Conservation (phyloP, 2,888 invertebrate genomes). For the Acleris literana region DNA sequence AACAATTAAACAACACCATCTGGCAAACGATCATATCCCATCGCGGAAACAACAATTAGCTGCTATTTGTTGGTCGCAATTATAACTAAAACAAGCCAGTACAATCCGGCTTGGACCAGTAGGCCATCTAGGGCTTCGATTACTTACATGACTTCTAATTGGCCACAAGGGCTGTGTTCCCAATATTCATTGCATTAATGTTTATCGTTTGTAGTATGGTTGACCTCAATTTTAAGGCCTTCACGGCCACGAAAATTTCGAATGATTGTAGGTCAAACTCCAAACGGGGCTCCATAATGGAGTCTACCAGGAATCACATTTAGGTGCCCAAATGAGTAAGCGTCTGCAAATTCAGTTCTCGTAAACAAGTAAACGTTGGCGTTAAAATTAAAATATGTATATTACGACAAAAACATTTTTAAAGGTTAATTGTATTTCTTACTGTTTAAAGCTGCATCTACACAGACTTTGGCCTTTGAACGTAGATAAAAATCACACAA, state of each 20-base stretch:
- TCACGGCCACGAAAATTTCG: not conserved
- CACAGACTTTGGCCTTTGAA: not conserved
- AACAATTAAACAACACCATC: slow-evolving; percentile 33
- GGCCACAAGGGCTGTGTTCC: slow-evolving; percentile 32
- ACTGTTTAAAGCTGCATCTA: too few species aligned
- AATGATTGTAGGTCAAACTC: slow-evolving; percentile 1
- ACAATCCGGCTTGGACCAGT: slow-evolving; percentile 40
- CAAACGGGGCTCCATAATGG: not conserved
- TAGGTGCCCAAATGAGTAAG: too few species aligned
- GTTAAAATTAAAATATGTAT: too few species aligned
- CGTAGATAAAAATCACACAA: not conserved
- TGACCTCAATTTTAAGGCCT: slow-evolving; percentile 17
- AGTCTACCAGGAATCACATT: too few species aligned
- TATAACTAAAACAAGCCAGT: slow-evolving; percentile 49
- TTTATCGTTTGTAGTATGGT: slow-evolving; percentile 10
- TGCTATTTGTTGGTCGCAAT: slow-evolving; percentile 44
- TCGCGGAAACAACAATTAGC: slow-evolving; percentile 62
- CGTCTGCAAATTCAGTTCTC: too few species aligned
- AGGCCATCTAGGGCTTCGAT: slow-evolving; percentile 39
- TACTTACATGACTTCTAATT: slow-evolving; percentile 23
- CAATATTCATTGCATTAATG: slow-evolving; percentile 21
- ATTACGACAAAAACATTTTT: too few species aligned
- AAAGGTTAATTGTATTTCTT: too few species aligned
- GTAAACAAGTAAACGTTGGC: too few species aligned
- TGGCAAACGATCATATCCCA: slow-evolving; percentile 41